phyloP scores from a whole-genome alignment of 2,797 vertebrate genomes.

The Orestias chungarensis region DNA sequence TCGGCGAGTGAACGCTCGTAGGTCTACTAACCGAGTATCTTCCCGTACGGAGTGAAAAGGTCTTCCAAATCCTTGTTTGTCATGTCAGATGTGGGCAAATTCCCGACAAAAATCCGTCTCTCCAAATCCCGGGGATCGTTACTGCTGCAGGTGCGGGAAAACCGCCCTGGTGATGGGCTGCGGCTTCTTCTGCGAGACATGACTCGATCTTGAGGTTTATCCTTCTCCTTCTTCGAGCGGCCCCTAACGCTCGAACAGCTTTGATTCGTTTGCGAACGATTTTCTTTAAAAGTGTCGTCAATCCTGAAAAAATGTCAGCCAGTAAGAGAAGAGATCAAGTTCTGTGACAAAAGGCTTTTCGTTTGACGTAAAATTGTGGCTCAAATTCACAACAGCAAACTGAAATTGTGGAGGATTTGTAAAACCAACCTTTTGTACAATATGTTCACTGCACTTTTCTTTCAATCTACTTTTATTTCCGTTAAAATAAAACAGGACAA shows the following conservation, averaged over 20 bases:
- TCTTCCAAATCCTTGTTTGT: slow-evolving; percentile 89
- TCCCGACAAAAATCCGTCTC: slow-evolving; percentile 91
- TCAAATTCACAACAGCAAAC: slow-evolving; percentile 49
- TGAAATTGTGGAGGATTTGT: slow-evolving; percentile 19
- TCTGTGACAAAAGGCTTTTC: slow-evolving; percentile 61
- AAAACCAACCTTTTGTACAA: neutral
- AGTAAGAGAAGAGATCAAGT: slow-evolving; percentile 77
- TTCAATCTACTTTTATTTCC: neutral
- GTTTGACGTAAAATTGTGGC: slow-evolving; percentile 50
- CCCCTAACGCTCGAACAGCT: slow-evolving; percentile 65
- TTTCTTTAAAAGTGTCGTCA: slow-evolving; percentile 68
- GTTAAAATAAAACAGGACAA: neutral
- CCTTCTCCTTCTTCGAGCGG: slow-evolving; percentile 55
- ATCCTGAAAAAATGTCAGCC: slow-evolving; percentile 81
- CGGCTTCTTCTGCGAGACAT: slow-evolving; percentile 88
- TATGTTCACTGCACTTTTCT: neutral
- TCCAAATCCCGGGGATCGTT: slow-evolving; percentile 88
- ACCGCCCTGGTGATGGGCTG: slow-evolving; percentile 71
- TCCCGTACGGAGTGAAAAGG: slow-evolving; percentile 87
- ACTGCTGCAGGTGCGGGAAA: slow-evolving; percentile 82
- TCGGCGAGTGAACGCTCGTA: slow-evolving; percentile 22
- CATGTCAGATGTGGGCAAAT: slow-evolving; percentile 90
- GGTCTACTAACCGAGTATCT: slow-evolving; percentile 88
- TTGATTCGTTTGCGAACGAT: slow-evolving; percentile 43
- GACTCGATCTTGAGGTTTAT: slow-evolving; percentile 56